Base-by-base conservation (phyloP, 2,113 vertebrate genomes). In the Strix uralensis region DNA sequence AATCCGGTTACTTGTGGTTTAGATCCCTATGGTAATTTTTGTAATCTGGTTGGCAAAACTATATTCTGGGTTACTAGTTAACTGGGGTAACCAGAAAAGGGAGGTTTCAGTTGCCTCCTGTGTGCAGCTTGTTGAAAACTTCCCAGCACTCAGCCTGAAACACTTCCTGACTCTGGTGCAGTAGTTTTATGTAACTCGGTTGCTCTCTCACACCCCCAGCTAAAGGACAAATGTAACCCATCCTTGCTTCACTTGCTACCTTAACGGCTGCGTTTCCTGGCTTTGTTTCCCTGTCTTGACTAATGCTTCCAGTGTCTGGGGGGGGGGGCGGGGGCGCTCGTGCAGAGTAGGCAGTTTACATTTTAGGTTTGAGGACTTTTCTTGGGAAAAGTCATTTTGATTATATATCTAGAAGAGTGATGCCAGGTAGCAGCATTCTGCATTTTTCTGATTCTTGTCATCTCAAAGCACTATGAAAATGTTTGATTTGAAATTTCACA, bases 31-130 rank as follows among this genome's bases (percentile, higher is more conserved):
- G 78, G 62, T 90, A 86, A 46, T 79, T 93, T 86, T 90, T 12
- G 25, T 77, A 90, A 77, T 77, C 88, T 85, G 78, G 26, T 11
- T 91, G 66, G 69, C 66, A 86, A 62, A 89, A 42, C 63, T 55
- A 8, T 74, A 34, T 92, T 91, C 47, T 88, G 81, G 91, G 86
- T 96, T 95, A 94, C 88, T 97, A 67, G 95, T 95, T 95, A 94
- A 94, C 92, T 59, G 49, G 87, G 88, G 34, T 94, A 92, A 87
- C 29, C 63, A 93, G 80, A 81, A 95, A 57, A 34, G 81, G 44
- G 67, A 81, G 79, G 77, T 82, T 92, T 93, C 79, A 12, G 30
- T 73, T 95, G 58, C 62, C 89, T 96, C 83, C 83, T 88, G 66
- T 7, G 1, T 11, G 11, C 46, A 72, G 90, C 90, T 81, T 66